These are phyloP conservation scores for Drosophila virilis DNA, from an alignment of 1,140 invertebrate species.

Conservation along the genomic window DNA sequence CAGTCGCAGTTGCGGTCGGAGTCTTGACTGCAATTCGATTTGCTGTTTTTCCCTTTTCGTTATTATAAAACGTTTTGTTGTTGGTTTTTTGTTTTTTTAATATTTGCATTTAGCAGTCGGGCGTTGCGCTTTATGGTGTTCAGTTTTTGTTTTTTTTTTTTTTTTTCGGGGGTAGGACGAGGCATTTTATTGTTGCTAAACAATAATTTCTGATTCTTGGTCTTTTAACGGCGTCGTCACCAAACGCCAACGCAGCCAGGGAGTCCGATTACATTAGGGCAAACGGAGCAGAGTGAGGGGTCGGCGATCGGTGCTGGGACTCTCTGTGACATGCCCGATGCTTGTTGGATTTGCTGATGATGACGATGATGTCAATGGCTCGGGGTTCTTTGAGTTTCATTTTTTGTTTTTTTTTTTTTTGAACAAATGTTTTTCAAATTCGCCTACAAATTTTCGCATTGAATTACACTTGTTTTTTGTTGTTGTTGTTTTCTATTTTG, in stretches of 20 bases:
- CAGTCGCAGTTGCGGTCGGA: background rate
- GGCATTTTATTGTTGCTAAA: constrained; percentile 75
- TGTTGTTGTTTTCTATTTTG: background rate
- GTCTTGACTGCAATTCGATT: constrained; percentile 76
- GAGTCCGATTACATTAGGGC: constrained; percentile 58
- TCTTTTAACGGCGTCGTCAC: constrained; percentile 56
- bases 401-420: constrained; percentile 42
- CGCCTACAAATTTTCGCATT: constrained; percentile 69
- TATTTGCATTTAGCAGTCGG: constrained; percentile 79
- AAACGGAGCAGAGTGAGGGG: background rate
- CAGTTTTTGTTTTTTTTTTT: constrained; percentile 9
- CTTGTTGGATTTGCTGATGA: constrained; percentile 3
- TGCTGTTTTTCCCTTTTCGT: constrained; percentile 77
- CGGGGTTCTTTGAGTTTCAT: constrained; percentile 38
- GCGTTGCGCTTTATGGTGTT: constrained; percentile 68
- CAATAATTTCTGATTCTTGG: constrained; percentile 79
- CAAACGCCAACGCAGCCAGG: constrained; percentile 64
- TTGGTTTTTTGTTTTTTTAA: constrained; percentile 50
- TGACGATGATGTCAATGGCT: constrained; percentile 55
- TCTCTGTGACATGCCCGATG: constrained; percentile 50
- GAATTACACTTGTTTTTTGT: constrained; percentile 68
- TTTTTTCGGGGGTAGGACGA: constrained; percentile 60
- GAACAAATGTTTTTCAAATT: constrained; percentile 68
- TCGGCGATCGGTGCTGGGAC: background rate
- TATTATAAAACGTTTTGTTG: constrained; percentile 75